phyloP scores from a whole-genome alignment of 2,113 vertebrate species.

The Peromyscus californicus region DNA sequence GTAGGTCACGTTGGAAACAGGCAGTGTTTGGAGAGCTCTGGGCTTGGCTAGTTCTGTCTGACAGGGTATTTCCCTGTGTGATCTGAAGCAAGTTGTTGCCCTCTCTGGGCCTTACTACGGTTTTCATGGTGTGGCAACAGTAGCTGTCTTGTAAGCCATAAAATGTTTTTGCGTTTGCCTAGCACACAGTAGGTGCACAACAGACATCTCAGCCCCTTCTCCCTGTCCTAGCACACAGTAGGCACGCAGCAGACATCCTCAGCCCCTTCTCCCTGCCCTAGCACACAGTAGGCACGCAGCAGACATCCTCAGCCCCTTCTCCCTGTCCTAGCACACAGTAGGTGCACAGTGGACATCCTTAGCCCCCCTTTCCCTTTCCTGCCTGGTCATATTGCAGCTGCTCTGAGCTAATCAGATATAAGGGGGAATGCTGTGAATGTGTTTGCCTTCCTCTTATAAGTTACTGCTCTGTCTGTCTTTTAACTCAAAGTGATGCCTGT shows the following conservation, averaged over 20 bases:
- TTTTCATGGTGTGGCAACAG: neutral
- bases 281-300: neutral
- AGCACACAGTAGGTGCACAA: neutral
- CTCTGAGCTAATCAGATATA: neutral
- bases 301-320: neutral
- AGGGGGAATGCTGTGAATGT: neutral
- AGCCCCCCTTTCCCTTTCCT: neutral
- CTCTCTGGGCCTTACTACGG: neutral
- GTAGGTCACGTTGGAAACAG: neutral
- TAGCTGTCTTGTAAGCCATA: neutral
- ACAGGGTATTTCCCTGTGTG: neutral
- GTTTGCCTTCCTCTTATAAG: neutral
- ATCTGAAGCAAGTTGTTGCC: neutral
- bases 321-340: neutral
- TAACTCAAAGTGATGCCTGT: neutral
- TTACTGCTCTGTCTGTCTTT: neutral
- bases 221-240: neutral
- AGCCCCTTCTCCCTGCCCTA: neutral
- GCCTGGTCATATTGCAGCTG: neutral
- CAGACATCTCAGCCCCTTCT: neutral
- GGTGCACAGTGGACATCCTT: neutral
- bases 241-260: neutral
- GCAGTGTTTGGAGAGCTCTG: neutral
- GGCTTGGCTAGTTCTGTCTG: neutral
- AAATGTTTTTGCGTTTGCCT: neutral